Evolutionary conservation across 2,113 vertebrate species (phyloP), one percentile per base, ranked within the genome.

Genomic region (Tragelaphus buxtoni): DNA sequence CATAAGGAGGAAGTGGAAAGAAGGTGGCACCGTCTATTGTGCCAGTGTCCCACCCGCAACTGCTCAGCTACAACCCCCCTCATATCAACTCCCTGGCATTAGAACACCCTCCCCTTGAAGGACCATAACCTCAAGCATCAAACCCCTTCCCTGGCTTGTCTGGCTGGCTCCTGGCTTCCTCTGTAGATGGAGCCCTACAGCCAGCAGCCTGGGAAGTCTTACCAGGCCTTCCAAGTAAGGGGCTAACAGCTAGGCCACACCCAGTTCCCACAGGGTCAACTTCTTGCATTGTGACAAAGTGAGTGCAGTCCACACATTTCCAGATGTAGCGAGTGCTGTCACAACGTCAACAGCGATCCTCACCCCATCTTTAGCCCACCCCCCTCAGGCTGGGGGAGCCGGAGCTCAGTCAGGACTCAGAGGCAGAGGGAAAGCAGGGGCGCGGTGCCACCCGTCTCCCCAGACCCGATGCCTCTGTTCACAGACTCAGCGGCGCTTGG

Each of bases 1-100:
- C 30, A 7, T 0, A 14, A 11, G 0, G 1, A 63, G 17, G n/a
- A 26, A 1, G 4, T 1, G 5, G 18, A 4, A 39, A n/a, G 58
- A 51, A 18, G 9, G 35, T 0, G 22, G 30, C 22, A 17, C 35
- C 5, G 8, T 5, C 42, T 2, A 14, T 0, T 9, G 69, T 0
- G 9, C 30, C 11, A n/a, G 45, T 28, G 30, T 51, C 32, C 83
- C 47, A 63, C 30, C 56, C 1, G 3, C 32, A 82, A 53, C 9
- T 72, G 32, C 12, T 26, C 26, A 35, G 77, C 10, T 24, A 11
- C 76, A 20, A 28, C 0, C 9, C 60, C 49, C 60, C 82, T 45
- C 47, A 9, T 35, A 11, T 5, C n/a, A 53, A 30, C 32, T 24
- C 14, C 10, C 20, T 4, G 74, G 35, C n/a, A 17, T 74, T 22